Percentiles rank a stretch among this genome's conserved stretches.
phyloP scores from a whole-genome alignment of 2,113 vertebrate species.

The Mormyrus iriodes region DNA sequence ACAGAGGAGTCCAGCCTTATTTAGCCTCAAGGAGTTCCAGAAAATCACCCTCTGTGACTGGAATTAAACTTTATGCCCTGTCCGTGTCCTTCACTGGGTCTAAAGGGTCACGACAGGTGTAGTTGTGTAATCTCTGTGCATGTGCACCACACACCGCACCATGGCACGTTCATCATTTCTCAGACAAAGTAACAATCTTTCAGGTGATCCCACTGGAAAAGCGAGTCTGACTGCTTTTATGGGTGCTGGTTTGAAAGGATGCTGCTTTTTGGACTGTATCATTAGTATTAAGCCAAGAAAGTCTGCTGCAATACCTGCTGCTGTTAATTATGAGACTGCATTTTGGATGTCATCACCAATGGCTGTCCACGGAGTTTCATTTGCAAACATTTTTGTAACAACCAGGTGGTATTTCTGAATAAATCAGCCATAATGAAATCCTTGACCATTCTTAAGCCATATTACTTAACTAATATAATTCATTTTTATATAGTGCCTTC shows the following conservation, averaged over 20 bases:
- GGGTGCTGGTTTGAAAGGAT: neutral
- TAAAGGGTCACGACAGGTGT: neutral
- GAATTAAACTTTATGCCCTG: conserved; percentile 40
- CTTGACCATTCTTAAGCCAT: neutral
- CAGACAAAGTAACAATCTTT: neutral
- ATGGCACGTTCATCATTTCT: neutral
- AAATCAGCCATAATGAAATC: neutral
- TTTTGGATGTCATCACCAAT: neutral
- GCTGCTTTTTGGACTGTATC: neutral
- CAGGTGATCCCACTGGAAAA: neutral
- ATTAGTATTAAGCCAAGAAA: neutral
- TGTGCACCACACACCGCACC: neutral
- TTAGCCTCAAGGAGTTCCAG: conserved; percentile 37
- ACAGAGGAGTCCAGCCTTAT: conserved; percentile 31
- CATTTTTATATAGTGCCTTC: neutral
- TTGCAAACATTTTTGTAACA: neutral
- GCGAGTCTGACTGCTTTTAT: neutral
- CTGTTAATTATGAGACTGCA: neutral
- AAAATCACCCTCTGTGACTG: conserved; percentile 52
- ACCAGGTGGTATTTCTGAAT: neutral
- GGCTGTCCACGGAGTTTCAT: neutral
- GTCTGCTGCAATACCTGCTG: too few relatives aligned
- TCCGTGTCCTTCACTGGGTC: conserved; percentile 25
- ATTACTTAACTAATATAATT: neutral
- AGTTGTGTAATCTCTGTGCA: neutral